Evolutionary conservation across 2,888 invertebrate species (phyloP).

Genomic region (Lepidochrysops patricia): DNA sequence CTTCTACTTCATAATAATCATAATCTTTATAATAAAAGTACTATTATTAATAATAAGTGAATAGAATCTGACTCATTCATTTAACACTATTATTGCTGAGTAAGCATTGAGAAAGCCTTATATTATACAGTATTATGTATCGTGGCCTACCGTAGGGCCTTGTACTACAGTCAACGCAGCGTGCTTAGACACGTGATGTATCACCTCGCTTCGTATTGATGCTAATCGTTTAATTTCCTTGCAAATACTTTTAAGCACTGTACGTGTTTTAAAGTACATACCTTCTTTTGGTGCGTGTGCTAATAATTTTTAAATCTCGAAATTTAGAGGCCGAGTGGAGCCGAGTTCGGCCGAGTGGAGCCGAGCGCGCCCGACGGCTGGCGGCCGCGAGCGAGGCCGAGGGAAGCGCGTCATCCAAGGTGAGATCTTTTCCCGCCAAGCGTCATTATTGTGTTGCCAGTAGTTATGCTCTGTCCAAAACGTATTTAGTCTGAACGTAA

Average conservation of each 20-base stretch:
- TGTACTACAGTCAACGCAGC: background rate
- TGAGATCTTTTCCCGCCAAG: constrained; percentile 63
- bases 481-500: background rate
- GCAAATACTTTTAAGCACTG: background rate
- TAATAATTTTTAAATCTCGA: constrained; percentile 22
- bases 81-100: too few species aligned
- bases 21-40: too few species aligned
- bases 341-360: constrained; percentile 28
- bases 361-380: constrained; percentile 39
- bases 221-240: background rate
- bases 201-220: background rate
- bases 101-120: too few species aligned
- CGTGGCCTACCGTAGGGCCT: background rate
- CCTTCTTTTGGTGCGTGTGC: background rate
- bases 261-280: background rate
- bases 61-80: too few species aligned
- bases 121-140: too few species aligned
- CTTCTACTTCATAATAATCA: too few species aligned
- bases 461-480: constrained; percentile 27
- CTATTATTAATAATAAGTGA: too few species aligned
- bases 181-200: background rate
- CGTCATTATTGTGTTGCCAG: constrained; percentile 49
- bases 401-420: constrained; percentile 68
- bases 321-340: constrained; percentile 40
- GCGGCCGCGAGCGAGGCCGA: constrained; percentile 68